Conservation (phyloP, 2,113 vertebrate species). For the Aptenodytes forsteri region DNA sequence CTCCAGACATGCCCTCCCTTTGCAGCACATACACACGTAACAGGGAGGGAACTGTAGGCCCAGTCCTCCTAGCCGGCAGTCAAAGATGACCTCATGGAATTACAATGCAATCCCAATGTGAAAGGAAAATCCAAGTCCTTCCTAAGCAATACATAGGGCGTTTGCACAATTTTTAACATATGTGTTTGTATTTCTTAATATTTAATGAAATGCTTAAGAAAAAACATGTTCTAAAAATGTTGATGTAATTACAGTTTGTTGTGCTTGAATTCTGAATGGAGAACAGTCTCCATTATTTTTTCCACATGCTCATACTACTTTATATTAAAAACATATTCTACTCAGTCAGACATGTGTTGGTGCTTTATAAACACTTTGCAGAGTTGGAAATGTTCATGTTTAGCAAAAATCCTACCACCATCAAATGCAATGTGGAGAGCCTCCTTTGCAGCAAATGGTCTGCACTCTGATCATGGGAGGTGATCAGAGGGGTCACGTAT, state of each 20-base stretch:
- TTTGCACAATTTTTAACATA: not conserved
- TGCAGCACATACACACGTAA: not conserved
- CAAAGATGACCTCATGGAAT: not conserved
- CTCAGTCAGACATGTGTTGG: conserved; percentile 30
- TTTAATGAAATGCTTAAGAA: conserved; percentile 40
- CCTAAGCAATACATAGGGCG: not conserved
- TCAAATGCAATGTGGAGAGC: not conserved
- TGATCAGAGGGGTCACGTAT: not conserved
- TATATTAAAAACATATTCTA: conserved; percentile 26
- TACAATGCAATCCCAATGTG: not conserved
- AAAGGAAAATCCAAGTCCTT: conserved; percentile 33
- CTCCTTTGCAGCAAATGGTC: not conserved
- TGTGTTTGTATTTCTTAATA: conserved; percentile 4
- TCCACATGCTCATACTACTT: conserved; percentile 6
- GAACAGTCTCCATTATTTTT: conserved; percentile 43
- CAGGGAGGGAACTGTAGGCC: not conserved
- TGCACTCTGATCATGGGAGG: not conserved
- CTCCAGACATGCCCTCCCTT: not conserved
- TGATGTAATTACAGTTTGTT: conserved; percentile 36
- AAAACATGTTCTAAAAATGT: conserved; percentile 65
- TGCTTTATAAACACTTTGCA: conserved; percentile 51
- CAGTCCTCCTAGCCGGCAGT: fast-evolving
- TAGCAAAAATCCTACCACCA: not conserved
- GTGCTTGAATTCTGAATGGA: conserved; percentile 52
- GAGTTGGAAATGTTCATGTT: conserved; percentile 39